Evolutionary conservation across 23 tunicate genomes (phyloP), one percentile per base, ranked within the genome.

Genomic region (Oikopleura vanhoeffeni): DNA sequence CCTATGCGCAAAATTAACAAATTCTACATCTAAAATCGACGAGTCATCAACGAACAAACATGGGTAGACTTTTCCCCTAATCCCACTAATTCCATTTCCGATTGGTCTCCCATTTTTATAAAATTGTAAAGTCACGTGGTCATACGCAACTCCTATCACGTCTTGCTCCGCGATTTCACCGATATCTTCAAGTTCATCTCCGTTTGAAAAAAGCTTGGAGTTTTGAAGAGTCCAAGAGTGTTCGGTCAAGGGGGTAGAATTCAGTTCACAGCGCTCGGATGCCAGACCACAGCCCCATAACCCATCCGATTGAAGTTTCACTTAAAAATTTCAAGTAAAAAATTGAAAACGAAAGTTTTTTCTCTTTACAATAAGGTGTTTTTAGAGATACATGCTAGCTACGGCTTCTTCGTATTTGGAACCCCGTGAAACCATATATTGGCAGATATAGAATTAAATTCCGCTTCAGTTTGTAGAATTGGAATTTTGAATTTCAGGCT

Each of bases 231-330:
- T 83, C 98, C 98, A 93, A 30, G 89, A 84, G 41, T 86, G 40
- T 27, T 86, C 89, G 84, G 91, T 95, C 8, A 91, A 76, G 0
- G 99, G 99, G 27, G 87, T 89, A 39, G 85, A 36, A 57, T 95
- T 87, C 0, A 95, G 40, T 8, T 90, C 85, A 33, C 86, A 60
- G 39, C 67, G 85, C 18, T 57, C 90, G 33, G 84, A 83, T 39
- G 92, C 91, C 35, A 95, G 83, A 58, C 99, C 99, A 49, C 91
- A 87, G 0, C 99, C 99, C 90, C 91, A 95, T 33, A 95, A 87
- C 39, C 99, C 99, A 41, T 91, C 77, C 86, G 91, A 87, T 76
- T 95, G 99, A 39, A 95, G 40, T 42, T 95, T 95, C 33, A 88
- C 79, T 71, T 18, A n/a, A 71, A 71, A n/a, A n/a, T n/a, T n/a